phyloP scores from a whole-genome alignment of 2,797 vertebrate genomes.

The Falco cherrug region DNA sequence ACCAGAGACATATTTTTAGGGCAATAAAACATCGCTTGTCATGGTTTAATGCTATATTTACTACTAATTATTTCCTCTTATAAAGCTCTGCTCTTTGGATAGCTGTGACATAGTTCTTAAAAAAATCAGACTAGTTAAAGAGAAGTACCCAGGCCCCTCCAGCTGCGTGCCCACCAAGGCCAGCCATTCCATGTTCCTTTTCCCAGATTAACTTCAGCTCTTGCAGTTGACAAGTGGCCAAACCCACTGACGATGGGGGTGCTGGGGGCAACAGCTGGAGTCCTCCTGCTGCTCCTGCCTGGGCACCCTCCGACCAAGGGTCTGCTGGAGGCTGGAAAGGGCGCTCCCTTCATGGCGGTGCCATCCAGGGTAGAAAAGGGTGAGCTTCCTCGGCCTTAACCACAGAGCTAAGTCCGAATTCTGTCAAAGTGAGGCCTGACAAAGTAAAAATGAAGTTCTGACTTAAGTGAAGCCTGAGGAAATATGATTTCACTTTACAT shows the following conservation, averaged over 20 bases:
- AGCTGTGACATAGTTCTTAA: conserved; percentile 38
- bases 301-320: accelerated
- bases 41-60: conserved; percentile 50
- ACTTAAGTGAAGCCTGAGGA: not conserved
- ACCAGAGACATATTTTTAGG: conserved; percentile 30
- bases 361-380: not conserved
- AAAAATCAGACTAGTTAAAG: not conserved
- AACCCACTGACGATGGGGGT: not conserved
- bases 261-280: not conserved
- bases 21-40: conserved; percentile 57
- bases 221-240: not conserved
- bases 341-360: not conserved
- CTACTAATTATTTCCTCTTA: conserved; percentile 61
- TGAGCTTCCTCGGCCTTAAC: not conserved
- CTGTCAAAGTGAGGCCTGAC: not conserved
- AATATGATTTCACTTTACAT: not conserved
- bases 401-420: not conserved
- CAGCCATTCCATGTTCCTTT: not conserved
- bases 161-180: not conserved
- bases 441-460: not conserved
- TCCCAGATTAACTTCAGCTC: not conserved
- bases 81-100: conserved; percentile 44
- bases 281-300: not conserved
- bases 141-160: not conserved
- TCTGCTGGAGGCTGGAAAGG: not conserved